Evolutionary conservation across 1,140 invertebrate genomes (phyloP).

Genomic region (Proales similis): DNA sequence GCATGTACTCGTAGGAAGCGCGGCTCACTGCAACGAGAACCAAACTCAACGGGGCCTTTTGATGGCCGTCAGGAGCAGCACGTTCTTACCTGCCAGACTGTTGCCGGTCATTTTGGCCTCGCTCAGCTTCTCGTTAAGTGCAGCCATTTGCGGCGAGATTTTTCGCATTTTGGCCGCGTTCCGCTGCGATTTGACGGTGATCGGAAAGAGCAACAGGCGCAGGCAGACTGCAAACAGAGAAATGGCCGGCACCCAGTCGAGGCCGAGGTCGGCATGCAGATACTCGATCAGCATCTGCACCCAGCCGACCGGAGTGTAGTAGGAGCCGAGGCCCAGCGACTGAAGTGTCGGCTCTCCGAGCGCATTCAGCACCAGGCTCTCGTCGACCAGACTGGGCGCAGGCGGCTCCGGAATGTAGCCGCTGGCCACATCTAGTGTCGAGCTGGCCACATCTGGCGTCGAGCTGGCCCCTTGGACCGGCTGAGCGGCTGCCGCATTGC

Average conservation of each 20-base stretch:
- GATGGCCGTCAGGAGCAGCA: neutral
- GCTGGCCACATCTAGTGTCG: neutral
- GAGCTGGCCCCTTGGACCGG: neutral
- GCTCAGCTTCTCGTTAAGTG: slow-evolving; percentile 28
- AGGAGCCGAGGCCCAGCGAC: slow-evolving; percentile 10
- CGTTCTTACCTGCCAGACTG: slow-evolving; percentile 1
- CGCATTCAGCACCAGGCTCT: slow-evolving; percentile 18
- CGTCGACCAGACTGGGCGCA: neutral
- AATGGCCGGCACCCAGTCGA: slow-evolving; percentile 33
- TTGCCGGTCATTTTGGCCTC: slow-evolving; percentile 36
- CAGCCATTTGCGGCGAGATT: slow-evolving; percentile 20
- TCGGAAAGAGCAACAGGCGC: slow-evolving; percentile 19
- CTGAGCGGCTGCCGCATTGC: slow-evolving; percentile 11
- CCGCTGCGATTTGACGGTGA: slow-evolving; percentile 19
- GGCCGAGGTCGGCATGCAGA: slow-evolving; percentile 15
- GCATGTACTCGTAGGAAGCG: slow-evolving; percentile 12
- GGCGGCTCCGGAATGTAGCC: slow-evolving; percentile 37
- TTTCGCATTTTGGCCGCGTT: slow-evolving; percentile 34
- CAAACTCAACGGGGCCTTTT: neutral
- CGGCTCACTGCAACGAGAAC: neutral
- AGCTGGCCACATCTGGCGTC: neutral
- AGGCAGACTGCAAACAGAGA: slow-evolving; percentile 16
- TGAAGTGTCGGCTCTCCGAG: slow-evolving; percentile 22
- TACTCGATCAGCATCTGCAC: slow-evolving; percentile 21
- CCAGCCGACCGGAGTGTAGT: slow-evolving; percentile 34